A percentile compares a stretch with the other conserved stretches of the same genome.
phyloP scores from a whole-genome alignment of 2,888 invertebrate genomes.

The Brachycybe producta region DNA sequence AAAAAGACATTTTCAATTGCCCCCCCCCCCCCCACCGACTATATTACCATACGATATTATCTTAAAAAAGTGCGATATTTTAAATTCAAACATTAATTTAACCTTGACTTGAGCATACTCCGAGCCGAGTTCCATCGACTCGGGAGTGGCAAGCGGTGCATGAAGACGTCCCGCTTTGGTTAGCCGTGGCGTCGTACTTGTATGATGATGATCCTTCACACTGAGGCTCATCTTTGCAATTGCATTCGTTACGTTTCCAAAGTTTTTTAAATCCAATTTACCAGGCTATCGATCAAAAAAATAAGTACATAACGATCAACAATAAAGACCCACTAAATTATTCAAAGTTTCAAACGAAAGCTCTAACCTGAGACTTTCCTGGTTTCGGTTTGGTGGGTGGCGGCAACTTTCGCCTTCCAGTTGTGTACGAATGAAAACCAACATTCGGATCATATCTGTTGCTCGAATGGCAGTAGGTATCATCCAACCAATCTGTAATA shows the following conservation, averaged over 20 bases:
- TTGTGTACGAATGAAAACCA: slow-evolving; percentile 51
- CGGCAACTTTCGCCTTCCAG: slow-evolving; percentile 47
- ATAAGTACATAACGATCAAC: background rate
- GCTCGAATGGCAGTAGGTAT: slow-evolving; percentile 29
- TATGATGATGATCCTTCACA: slow-evolving; percentile 43
- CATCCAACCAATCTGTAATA: slow-evolving; percentile 32
- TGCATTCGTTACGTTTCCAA: slow-evolving; percentile 74
- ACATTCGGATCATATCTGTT: slow-evolving; percentile 25
- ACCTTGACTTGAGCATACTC: slow-evolving; percentile 54
- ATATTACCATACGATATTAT: too few relatives aligned
- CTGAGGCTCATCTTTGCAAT: slow-evolving; percentile 43
- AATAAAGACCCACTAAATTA: background rate
- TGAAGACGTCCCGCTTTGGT: slow-evolving; percentile 39
- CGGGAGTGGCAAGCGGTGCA: slow-evolving; percentile 61
- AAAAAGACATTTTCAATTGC: too few relatives aligned
- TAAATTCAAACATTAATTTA: too few relatives aligned
- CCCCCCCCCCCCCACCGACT: too few relatives aligned
- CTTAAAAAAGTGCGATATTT: background rate
- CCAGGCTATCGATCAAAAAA: slow-evolving; percentile 51
- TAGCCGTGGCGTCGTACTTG: slow-evolving; percentile 29
- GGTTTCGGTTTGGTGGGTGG: slow-evolving; percentile 48
- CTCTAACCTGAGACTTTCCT: slow-evolving; percentile 32
- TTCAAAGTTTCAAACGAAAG: background rate
- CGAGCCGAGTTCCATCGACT: slow-evolving; percentile 56
- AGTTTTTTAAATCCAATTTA: slow-evolving; percentile 77